Evolutionary conservation across 2,113 vertebrate genomes (phyloP), one percentile per base, ranked within the genome.

Genomic region (Merops nubicus): DNA sequence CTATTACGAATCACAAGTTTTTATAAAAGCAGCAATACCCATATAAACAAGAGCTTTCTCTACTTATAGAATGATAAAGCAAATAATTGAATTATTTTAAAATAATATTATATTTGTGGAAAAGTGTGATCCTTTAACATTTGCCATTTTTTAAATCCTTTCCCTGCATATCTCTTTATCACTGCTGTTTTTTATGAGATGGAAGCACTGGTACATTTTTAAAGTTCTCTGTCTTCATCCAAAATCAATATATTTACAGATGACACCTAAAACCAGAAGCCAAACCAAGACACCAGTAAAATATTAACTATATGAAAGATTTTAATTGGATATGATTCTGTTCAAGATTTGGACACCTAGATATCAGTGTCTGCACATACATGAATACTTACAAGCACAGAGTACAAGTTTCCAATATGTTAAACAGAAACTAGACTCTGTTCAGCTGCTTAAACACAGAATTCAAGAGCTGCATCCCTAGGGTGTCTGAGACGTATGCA

Each of bases 51-150:
- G 10, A 12, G 1, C 22, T 26, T 76, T 9, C 15, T 76, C 33
- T 0, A 83, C 73, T 69, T 80, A 57, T 40, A 65, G 59, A 38
- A n/a, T 26, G 36, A 68, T 51, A 40, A 53, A 47, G 21, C 6
- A 42, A 54, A 42, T n/a, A 0, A 51, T 42, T 33, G 28, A 36
- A 59, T 73, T 36, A 42, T 54, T 83, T 81, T 23, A 0, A 20
- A 33, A 50, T 7, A n/a, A 17, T 10, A 7, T 51, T 69, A 31
- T 22, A 42, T 77, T 70, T 33, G 12, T 75, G 51, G 53, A 72
- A 68, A 82, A 85, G 16, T 56, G 23, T 43, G 6, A 19, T 67
- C 42, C 29, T 83, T 47, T 72, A 73, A 77, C 15, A 38, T 67
- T 56, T 67, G 25, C 17, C 2, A 8, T 82, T 50, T 79, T 56